Evolutionary conservation across 2,113 vertebrate species (phyloP).

Genomic region (Myanophis thanlyinensis): DNA sequence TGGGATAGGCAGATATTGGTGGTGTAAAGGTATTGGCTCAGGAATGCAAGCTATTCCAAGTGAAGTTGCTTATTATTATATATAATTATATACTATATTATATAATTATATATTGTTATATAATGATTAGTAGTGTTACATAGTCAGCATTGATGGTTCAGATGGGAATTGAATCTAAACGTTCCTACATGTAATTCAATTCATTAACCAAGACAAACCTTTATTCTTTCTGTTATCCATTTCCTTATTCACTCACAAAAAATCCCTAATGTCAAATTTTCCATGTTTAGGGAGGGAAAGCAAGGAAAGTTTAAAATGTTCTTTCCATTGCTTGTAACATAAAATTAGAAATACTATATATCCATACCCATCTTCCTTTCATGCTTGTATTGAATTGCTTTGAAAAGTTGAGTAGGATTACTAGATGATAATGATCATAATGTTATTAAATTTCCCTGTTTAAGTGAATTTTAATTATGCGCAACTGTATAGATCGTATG

Average conservation of each 20-base stretch:
- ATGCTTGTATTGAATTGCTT: background rate
- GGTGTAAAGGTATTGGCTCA: background rate
- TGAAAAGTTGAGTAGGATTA: background rate
- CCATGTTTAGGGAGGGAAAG: background rate
- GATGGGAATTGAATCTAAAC: background rate
- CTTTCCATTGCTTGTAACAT: background rate
- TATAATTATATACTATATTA: no score
- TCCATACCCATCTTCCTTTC: background rate
- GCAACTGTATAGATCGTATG: accelerated
- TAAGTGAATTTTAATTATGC: background rate
- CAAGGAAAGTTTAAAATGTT: background rate
- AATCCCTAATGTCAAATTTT: background rate
- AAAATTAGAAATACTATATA: background rate
- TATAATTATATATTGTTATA: no score
- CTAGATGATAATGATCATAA: background rate
- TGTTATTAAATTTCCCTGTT: background rate
- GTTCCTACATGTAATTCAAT: background rate
- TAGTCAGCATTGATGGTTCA: background rate
- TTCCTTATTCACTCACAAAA: background rate
- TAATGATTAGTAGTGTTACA: background rate
- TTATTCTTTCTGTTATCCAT: background rate
- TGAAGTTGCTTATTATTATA: background rate
- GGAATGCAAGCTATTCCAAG: background rate
- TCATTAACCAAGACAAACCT: background rate
- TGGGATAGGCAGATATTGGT: background rate